A percentile compares a stretch with the other conserved stretches of the same genome.
phyloP scores from a whole-genome alignment of 2,888 invertebrate species.

The Leucophenga montana region DNA sequence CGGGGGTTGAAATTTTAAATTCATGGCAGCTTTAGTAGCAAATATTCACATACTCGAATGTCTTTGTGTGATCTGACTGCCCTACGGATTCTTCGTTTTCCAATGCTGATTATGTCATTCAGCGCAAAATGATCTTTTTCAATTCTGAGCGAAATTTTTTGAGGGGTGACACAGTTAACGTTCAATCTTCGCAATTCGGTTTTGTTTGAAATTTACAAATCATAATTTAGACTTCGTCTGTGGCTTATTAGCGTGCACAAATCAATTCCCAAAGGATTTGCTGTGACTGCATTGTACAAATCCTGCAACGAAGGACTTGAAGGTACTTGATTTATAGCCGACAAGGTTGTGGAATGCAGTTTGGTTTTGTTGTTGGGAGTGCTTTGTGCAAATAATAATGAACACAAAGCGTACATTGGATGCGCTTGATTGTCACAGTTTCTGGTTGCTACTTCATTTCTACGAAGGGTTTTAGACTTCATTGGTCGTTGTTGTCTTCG shows the following conservation, averaged over 20 bases:
- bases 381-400: conserved; percentile 23
- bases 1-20: conserved; percentile 5
- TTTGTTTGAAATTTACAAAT: conserved; percentile 14
- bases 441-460: background rate
- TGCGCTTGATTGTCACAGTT: conserved; percentile 1
- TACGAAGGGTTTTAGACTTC: background rate
- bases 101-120: too few species aligned
- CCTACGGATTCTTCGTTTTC: too few species aligned
- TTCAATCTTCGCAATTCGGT: too few species aligned
- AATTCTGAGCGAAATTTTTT: too few species aligned
- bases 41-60: too few species aligned
- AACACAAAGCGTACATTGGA: background rate
- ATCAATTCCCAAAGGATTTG: conserved; percentile 71
- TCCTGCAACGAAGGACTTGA: conserved; percentile 44
- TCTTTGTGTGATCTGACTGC: too few species aligned
- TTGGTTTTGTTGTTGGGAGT: background rate
- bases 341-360: background rate
- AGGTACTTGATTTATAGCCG: conserved; percentile 13
- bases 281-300: conserved; percentile 51
- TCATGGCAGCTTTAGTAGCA: background rate
- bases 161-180: too few species aligned
- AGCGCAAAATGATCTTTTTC: too few species aligned
- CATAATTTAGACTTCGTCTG: conserved; percentile 62
- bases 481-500: background rate
- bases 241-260: conserved; percentile 70